phyloP scores from a whole-genome alignment of 2,888 invertebrate genomes.

The Ochropleura leucogaster region DNA sequence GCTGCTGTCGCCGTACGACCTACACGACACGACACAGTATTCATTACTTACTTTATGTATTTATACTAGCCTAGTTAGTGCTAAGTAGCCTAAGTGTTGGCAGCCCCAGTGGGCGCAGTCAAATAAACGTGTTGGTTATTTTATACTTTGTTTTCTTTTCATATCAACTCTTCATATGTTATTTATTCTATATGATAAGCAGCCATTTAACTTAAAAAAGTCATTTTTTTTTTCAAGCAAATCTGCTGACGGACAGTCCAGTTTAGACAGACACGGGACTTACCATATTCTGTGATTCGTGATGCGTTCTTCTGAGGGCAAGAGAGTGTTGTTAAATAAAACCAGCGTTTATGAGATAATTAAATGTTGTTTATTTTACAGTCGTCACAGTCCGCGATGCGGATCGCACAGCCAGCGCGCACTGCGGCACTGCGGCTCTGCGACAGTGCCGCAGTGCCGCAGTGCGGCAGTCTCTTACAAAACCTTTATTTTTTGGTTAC shows the following conservation, averaged over 20 bases:
- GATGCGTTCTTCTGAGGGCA: background rate
- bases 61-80: conserved; percentile 66
- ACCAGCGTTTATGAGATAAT: conserved; percentile 77
- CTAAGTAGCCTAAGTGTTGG: conserved; percentile 63
- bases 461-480: conserved; percentile 61
- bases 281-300: no score
- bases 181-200: no score
- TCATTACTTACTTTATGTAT: conserved; percentile 72
- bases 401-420: conserved; percentile 65
- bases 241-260: no score
- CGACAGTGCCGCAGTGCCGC: background rate
- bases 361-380: conserved; percentile 84
- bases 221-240: no score
- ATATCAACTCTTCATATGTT: no score
- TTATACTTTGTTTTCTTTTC: conserved; percentile 38
- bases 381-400: conserved; percentile 70
- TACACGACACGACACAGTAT: conserved; percentile 74
- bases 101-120: conserved; percentile 55
- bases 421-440: conserved; percentile 16
- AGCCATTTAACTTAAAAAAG: no score
- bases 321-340: conserved; percentile 40
- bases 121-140: conserved; percentile 74
- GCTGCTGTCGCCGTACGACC: conserved; percentile 54
- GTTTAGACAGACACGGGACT: no score
- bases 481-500: conserved; percentile 73